Conservation (phyloP, 2,888 invertebrate genomes). For the Dynastes hyllus region DNA sequence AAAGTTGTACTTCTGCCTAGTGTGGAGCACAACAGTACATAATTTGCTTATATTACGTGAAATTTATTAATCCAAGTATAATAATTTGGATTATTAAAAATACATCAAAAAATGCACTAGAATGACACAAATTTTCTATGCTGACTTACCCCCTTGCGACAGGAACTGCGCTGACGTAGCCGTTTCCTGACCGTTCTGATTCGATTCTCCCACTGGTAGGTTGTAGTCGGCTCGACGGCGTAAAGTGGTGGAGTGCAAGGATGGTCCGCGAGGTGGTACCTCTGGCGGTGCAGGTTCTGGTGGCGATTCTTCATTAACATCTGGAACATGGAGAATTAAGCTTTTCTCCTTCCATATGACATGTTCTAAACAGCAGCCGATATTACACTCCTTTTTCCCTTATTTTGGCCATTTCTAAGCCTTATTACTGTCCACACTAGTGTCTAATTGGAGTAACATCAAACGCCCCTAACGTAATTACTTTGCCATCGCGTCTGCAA, state of each 20-base stretch:
- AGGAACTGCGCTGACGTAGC: conserved; percentile 64
- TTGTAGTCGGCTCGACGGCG: conserved; percentile 76
- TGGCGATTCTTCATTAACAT: conserved; percentile 82
- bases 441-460: neutral
- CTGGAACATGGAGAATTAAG: conserved; percentile 61
- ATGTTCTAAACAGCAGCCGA: neutral
- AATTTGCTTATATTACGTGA: too few relatives aligned
- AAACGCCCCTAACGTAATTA: neutral
- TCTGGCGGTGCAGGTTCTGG: conserved; percentile 91
- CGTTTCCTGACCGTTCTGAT: conserved; percentile 61
- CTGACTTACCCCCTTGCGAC: conserved; percentile 68
- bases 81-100: too few relatives aligned
- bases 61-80: too few relatives aligned
- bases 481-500: neutral
- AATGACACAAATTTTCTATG: too few relatives aligned
- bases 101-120: neutral
- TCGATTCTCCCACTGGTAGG: conserved; percentile 70
- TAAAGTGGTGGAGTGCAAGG: conserved; percentile 77
- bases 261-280: conserved; percentile 89
- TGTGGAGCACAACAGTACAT: too few relatives aligned
- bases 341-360: neutral
- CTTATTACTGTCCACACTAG: neutral
- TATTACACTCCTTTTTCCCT: neutral
- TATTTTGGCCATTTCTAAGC: neutral
- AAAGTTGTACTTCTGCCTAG: too few relatives aligned